phyloP scores from a whole-genome alignment of 2,113 vertebrate genomes.

The Amazona guildingii region DNA sequence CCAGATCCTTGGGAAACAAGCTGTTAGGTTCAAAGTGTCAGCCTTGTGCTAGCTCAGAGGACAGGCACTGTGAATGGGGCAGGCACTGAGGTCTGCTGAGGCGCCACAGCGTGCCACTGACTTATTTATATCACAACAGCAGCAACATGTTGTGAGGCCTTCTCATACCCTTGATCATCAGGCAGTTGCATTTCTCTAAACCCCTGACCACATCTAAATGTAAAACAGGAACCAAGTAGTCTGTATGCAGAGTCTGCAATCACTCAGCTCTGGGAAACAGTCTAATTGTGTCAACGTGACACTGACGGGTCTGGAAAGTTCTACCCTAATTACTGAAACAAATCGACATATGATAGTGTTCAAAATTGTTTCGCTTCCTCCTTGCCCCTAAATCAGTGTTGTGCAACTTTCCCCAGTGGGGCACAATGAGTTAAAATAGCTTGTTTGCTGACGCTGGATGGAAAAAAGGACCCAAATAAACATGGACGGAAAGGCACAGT shows the following conservation, averaged over 20 bases:
- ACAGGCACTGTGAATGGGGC: fast-evolving
- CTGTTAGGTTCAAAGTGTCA: not conserved
- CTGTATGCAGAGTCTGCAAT: slow-evolving; percentile 44
- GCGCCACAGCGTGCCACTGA: fast-evolving
- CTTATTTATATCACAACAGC: not conserved
- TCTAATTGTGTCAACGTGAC: slow-evolving; percentile 41
- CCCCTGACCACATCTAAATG: slow-evolving; percentile 52
- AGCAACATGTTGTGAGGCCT: slow-evolving; percentile 20
- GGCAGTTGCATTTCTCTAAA: slow-evolving; percentile 65
- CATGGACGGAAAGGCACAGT: not conserved
- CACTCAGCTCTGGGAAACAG: slow-evolving; percentile 56
- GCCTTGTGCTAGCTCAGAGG: not conserved
- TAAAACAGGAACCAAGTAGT: slow-evolving; percentile 67
- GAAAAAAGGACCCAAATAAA: slow-evolving; percentile 10
- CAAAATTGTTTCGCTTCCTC: slow-evolving; percentile 60
- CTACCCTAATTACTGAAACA: slow-evolving; percentile 48
- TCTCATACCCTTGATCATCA: not conserved
- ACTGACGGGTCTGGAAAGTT: not conserved
- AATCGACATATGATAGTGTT: slow-evolving; percentile 30
- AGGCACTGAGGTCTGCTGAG: fast-evolving
- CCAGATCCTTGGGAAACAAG: not conserved
- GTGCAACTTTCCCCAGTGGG: slow-evolving; percentile 1
- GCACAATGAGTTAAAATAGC: not conserved
- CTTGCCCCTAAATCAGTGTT: slow-evolving; percentile 16
- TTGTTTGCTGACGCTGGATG: not conserved